These are phyloP conservation scores for Trachymyrmex septentrionalis DNA, from an alignment of 1,140 invertebrate genomes.

Conservation along the genomic window DNA sequence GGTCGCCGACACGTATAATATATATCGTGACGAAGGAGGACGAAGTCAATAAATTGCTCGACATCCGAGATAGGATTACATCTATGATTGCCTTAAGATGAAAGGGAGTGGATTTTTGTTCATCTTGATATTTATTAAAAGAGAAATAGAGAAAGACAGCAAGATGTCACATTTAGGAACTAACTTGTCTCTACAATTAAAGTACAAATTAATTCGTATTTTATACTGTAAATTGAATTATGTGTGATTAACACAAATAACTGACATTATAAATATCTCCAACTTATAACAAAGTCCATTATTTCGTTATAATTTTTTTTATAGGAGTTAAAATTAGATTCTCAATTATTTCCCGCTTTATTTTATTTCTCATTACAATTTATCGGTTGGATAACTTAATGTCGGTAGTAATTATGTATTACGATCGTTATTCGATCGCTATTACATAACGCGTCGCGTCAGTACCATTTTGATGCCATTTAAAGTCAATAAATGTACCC, in stretches of 20 bases:
- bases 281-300: neutral
- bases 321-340: neutral
- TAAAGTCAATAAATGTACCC: slow-evolving; percentile 53
- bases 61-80: slow-evolving; percentile 69
- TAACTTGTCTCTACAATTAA: neutral
- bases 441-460: neutral
- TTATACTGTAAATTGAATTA: neutral
- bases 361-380: slow-evolving; percentile 9
- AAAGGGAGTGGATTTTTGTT: neutral
- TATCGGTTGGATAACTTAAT: neutral
- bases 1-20: slow-evolving; percentile 17
- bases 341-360: neutral
- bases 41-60: slow-evolving; percentile 67
- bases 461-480: slow-evolving; percentile 44
- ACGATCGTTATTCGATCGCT: neutral
- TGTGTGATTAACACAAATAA: neutral
- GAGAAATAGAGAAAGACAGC: too few relatives aligned
- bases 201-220: neutral
- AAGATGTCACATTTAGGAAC: neutral
- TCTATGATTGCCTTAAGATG: neutral
- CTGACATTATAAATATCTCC: neutral
- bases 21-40: slow-evolving; percentile 37
- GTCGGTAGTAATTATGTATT: neutral
- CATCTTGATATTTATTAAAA: neutral
- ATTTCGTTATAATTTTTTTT: neutral